phyloP scores from a whole-genome alignment of 2,888 invertebrate species.

The Xiphydria camelus region DNA sequence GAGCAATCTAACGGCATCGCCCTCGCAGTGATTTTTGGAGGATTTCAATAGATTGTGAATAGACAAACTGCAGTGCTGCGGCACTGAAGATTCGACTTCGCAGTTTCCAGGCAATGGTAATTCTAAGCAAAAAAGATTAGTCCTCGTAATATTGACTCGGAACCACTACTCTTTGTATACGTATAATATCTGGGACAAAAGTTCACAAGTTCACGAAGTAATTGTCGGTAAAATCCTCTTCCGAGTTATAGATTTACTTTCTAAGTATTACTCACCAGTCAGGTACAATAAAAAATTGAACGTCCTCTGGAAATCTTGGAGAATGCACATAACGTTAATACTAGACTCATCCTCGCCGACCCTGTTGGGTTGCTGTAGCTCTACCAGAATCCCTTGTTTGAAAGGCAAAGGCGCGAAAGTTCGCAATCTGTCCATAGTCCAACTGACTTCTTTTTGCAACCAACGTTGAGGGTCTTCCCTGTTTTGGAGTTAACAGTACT shows the following conservation, averaged over 20 bases:
- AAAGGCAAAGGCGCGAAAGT: constrained; percentile 61
- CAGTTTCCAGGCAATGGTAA: constrained; percentile 57
- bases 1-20: constrained; percentile 51
- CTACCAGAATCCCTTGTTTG: constrained; percentile 61
- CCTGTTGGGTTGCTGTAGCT: constrained; percentile 55
- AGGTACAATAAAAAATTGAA: constrained; percentile 60
- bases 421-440: constrained; percentile 59
- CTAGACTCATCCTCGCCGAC: constrained; percentile 44
- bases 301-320: constrained; percentile 62
- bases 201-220: too few relatives aligned
- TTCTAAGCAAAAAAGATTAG: constrained; percentile 43
- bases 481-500: neutral
- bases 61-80: constrained; percentile 43
- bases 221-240: constrained; percentile 1
- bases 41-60: constrained; percentile 42
- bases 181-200: neutral
- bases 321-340: constrained; percentile 49
- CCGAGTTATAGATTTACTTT: neutral
- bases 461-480: constrained; percentile 62
- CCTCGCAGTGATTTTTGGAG: constrained; percentile 47
- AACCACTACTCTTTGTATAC: neutral
- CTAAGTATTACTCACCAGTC: constrained; percentile 50
- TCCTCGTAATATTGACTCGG: too few relatives aligned
- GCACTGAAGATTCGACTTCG: constrained; percentile 53
- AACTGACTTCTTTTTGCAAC: constrained; percentile 59